Conservation (phyloP, 2,113 vertebrate species). For the Ochotona curzoniae region DNA sequence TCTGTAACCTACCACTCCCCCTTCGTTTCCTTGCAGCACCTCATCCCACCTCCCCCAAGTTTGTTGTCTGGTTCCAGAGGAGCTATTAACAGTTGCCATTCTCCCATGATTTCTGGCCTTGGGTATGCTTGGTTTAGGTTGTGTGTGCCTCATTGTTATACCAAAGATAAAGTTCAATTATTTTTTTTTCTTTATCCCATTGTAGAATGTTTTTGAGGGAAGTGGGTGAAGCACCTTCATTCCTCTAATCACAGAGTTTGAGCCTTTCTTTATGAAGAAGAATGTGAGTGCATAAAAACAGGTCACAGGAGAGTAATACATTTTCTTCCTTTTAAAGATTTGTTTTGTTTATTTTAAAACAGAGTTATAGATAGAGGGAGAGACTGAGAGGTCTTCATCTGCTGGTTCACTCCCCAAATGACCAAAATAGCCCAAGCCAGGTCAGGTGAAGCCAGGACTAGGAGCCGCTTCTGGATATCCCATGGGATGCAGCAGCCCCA, state of each 20-base stretch:
- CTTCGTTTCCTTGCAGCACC: background rate
- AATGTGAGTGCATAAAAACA: background rate
- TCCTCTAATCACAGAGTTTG: background rate
- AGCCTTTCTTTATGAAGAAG: conserved; percentile 3
- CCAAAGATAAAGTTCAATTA: background rate
- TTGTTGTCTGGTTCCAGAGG: background rate
- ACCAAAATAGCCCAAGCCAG: too few species aligned
- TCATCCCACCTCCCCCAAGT: background rate
- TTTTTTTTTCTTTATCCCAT: background rate
- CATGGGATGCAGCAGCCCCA: too few species aligned
- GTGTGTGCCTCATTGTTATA: background rate
- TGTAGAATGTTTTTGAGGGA: conserved; percentile 1
- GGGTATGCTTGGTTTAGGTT: background rate
- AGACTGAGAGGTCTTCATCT: too few species aligned
- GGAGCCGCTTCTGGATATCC: too few species aligned
- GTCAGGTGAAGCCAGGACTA: too few species aligned
- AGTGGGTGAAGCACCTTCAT: background rate
- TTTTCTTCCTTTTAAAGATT: too few species aligned
- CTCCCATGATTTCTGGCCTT: background rate
- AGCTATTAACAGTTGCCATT: background rate
- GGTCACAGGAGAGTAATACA: background rate
- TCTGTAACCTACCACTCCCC: background rate
- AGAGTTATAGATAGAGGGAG: too few species aligned
- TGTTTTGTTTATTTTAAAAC: too few species aligned
- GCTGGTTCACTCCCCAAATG: too few species aligned